Conservation (phyloP, 2,888 invertebrate species). For the Nudaria mundana region DNA sequence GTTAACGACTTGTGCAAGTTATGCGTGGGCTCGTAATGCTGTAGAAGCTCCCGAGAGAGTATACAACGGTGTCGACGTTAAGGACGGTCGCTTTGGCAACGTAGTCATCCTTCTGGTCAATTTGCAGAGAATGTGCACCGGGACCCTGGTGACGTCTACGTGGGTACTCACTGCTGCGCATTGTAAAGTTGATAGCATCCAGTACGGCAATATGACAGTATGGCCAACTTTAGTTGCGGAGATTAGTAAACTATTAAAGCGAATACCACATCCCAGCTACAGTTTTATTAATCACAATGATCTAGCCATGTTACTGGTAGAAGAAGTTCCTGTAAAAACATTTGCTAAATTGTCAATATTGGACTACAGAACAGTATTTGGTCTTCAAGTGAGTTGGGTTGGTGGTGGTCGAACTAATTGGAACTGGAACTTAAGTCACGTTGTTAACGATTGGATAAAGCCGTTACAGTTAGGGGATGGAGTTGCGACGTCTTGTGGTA, state of each 20-base stretch:
- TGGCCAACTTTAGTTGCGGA: neutral
- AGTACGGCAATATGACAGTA: constrained; percentile 7
- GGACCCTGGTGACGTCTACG: constrained; percentile 2
- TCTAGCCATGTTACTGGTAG: constrained; percentile 8
- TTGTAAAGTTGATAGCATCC: constrained; percentile 7
- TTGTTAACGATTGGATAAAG: constrained; percentile 1
- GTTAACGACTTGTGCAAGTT: neutral
- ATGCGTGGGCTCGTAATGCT: neutral
- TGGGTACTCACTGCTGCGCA: constrained; percentile 14
- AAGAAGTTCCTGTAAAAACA: neutral
- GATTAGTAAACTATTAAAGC: constrained; percentile 1
- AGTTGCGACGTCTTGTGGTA: constrained; percentile 2
- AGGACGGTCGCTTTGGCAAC: neutral
- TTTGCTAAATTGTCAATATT: constrained; percentile 3
- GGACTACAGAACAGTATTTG: constrained; percentile 3
- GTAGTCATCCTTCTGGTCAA: constrained; percentile 2
- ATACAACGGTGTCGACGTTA: constrained; percentile 2
- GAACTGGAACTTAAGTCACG: neutral
- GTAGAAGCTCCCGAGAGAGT: neutral
- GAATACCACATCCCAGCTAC: constrained; percentile 5
- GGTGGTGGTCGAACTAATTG: constrained; percentile 6
- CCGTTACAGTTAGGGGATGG: constrained; percentile 9
- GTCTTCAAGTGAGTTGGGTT: constrained; percentile 2
- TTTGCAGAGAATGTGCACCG: constrained; percentile 4
- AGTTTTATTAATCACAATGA: neutral